Percentiles rank a stretch among this genome's conserved stretches.
Conservation (phyloP, 2,888 invertebrate genomes). For the Chydorus sphaericus region DNA sequence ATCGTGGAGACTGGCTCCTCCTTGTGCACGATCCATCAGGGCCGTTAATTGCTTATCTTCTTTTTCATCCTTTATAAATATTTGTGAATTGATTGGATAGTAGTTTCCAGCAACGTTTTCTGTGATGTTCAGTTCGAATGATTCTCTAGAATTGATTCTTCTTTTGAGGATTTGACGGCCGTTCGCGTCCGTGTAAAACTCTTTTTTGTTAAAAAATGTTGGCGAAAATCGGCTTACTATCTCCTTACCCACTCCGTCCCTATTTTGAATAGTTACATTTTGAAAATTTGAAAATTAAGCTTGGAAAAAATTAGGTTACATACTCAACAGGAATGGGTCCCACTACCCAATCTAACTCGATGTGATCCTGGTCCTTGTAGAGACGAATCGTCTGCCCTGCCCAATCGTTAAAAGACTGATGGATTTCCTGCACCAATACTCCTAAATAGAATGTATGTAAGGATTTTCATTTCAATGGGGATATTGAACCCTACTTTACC, state of each 20-base stretch:
- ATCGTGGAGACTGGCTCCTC: conserved; percentile 56
- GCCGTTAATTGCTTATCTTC: conserved; percentile 24
- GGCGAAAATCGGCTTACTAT: conserved; percentile 33
- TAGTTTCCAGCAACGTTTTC: conserved; percentile 37
- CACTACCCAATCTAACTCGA: conserved; percentile 38
- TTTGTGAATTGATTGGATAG: conserved; percentile 37
- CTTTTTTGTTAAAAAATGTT: conserved; percentile 23
- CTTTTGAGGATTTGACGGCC: conserved; percentile 29
- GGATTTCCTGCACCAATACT: conserved; percentile 41
- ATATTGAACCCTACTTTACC: no score
- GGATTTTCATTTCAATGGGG: background rate
- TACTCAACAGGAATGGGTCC: conserved; percentile 35
- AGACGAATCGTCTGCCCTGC: conserved; percentile 44
- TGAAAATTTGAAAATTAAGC: no score
- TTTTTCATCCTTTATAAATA: conserved; percentile 29
- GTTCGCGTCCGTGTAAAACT: conserved; percentile 41
- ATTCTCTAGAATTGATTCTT: conserved; percentile 26
- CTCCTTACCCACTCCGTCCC: conserved; percentile 32
- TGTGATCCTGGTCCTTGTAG: conserved; percentile 30
- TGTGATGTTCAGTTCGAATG: conserved; percentile 31
- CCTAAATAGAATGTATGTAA: conserved; percentile 23
- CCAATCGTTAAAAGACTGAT: conserved; percentile 46
- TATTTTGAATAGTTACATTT: no score
- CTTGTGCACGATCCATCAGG: conserved; percentile 54
- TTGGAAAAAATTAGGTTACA: no score